A percentile compares a stretch with the other conserved stretches of the same genome.
phyloP scores from a whole-genome alignment of 2,797 vertebrate species.

The Coregonus ussuriensis region DNA sequence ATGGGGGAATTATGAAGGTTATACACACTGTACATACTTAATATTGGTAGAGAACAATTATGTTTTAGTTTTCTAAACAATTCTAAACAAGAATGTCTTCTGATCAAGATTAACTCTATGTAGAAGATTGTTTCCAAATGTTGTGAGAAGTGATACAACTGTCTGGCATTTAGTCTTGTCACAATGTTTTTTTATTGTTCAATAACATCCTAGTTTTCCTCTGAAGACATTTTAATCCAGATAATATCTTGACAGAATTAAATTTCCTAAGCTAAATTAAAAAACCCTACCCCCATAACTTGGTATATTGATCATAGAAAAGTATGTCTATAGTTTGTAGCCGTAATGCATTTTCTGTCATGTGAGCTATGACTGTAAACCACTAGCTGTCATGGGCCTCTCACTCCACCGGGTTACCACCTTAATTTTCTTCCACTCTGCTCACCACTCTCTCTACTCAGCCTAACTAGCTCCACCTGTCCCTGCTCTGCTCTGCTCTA shows the following conservation, averaged over 20 bases:
- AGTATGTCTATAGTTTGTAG: background rate
- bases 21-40: no score
- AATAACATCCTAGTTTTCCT: background rate
- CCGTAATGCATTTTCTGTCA: background rate
- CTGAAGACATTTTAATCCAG: conserved; percentile 23
- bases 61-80: no score
- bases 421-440: no score
- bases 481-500: no score
- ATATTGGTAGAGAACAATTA: no score
- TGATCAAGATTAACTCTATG: background rate
- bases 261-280: conserved; percentile 21
- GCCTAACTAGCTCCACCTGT: no score
- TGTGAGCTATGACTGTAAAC: background rate
- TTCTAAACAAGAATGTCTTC: no score
- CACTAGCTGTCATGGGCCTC: no score
- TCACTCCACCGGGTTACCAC: no score
- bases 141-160: no score
- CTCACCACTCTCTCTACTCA: no score
- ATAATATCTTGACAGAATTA: conserved; percentile 29
- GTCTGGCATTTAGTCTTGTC: background rate
- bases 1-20: background rate
- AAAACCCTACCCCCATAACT: conserved; percentile 1
- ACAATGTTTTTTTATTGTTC: background rate
- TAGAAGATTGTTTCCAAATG: no score
- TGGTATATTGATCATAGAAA: conserved; percentile 13